Base-by-base conservation (phyloP, 2,113 vertebrate genomes). In the Rhabdornis inornatus region DNA sequence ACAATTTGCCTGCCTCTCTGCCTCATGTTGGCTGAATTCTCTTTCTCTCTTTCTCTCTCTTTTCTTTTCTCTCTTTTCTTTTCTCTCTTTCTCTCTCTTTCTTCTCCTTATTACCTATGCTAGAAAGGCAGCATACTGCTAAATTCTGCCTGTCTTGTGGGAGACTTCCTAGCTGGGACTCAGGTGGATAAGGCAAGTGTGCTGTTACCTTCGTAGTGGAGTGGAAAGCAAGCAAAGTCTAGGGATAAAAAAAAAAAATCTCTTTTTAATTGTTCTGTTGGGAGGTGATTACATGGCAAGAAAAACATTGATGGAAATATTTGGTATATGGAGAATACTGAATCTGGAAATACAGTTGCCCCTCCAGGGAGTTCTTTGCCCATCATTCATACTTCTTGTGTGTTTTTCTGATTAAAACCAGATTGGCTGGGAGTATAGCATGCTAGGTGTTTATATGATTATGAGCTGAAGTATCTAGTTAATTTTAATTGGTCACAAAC, bases 181-280 rank as follows among this genome's bases (percentile, higher is more conserved):
- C 50, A 31, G 55, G 64, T 95, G 88, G 86, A 71, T 83, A 81
- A 93, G 63, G n/a, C 52, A 83, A 89, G 35, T 12, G 2, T 93
- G 57, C 49, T 94, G 93, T 94, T 79, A 93, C 64, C 53, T 64
- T 88, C 31, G n/a, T 75, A 89, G 69, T 89, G 40, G 84, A 83
- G 68, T 61, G 80, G 75, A 96, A 90, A 93, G 91, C 69, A 90
- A 59, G 52, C 65, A 24, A 82, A 93, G 78, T 92, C 79, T 88
- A 93, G 42, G 45, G 42, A 81, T 95, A 23, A 68, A 76, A 70
- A 89, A 55, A 76, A 87, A 25, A 42, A 50, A 20, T 13, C 25
- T 66, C 68, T 91, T 92, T 94, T 96, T 98, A 98, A 98, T 98
- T 98, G 92, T 97, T 96, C 97, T 97, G 52, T 89, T 97, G 97